phyloP scores from a whole-genome alignment of 2,113 vertebrate species.

The Scomber japonicus region DNA sequence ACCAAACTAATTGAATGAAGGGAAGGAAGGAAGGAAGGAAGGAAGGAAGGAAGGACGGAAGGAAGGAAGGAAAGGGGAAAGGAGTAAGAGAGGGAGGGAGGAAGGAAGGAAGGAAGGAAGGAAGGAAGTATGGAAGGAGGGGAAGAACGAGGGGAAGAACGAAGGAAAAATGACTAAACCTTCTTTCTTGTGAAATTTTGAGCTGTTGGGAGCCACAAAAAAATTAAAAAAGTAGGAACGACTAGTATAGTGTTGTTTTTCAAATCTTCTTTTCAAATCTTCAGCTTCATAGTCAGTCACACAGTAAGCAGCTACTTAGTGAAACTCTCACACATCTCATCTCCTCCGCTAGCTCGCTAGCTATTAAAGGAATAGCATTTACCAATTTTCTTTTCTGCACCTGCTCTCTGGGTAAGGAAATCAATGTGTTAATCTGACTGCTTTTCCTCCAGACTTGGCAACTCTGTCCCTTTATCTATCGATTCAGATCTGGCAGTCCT shows the following conservation, averaged over 20 bases:
- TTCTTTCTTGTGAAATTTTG: neutral
- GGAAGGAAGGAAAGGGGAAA: too few relatives aligned
- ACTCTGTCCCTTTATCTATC: slow-evolving; percentile 46
- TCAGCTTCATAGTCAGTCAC: neutral
- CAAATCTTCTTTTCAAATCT: neutral
- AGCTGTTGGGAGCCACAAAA: neutral
- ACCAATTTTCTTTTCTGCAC: slow-evolving; percentile 36
- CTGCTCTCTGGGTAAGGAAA: slow-evolving; percentile 44
- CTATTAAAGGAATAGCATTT: slow-evolving; percentile 15
- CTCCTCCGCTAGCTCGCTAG: slow-evolving; percentile 7
- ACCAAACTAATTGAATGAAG: too few relatives aligned
- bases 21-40: too few relatives aligned
- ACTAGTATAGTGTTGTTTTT: neutral
- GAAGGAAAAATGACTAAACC: too few relatives aligned
- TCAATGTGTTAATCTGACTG: slow-evolving; percentile 72
- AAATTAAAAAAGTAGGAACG: too few relatives aligned
- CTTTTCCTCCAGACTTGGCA: slow-evolving; percentile 50
- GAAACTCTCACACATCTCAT: slow-evolving; percentile 12
- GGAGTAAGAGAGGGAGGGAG: too few relatives aligned
- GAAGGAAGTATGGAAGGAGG: too few relatives aligned
- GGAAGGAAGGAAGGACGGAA: too few relatives aligned
- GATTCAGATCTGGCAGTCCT: slow-evolving; percentile 56
- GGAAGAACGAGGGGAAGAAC: too few relatives aligned
- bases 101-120: too few relatives aligned
- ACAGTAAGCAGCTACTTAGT: slow-evolving; percentile 3